Base-by-base conservation (phyloP, 2,888 invertebrate species). In the Keiferia lycopersicella region DNA sequence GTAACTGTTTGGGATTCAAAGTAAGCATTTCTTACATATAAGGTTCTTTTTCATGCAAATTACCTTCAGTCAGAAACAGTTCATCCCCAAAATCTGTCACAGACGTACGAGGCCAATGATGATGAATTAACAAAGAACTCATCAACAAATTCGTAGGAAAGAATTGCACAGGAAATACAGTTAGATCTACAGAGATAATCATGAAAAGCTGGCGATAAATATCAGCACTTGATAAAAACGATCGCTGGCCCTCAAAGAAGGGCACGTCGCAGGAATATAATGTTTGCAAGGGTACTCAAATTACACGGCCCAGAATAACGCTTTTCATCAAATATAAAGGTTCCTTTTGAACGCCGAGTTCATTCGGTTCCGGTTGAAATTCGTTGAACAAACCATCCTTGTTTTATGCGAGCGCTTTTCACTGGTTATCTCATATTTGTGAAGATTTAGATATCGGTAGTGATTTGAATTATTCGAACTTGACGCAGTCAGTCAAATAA, bases 381-480 rank as follows among this genome's bases (percentile, higher is more conserved):
- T 68, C 68, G 72, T 75, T 77, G 71, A 77, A 74, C 75, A 74
- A 77, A 73, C 72, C 71, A 69, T 70, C 69, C 68, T 74, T 34
- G 34, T 76, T 76, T 77, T 73, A 71, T 74, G 74, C 48, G 34
- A 34, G 34, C 34, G 34, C 10, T 8, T 34, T 34, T 34, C 34
- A 34, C 34, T 1, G 34, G 34, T 34, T 34, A 34, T 34, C 34
- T 34, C 34, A 34, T 34, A 38, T 38, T 38, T 58, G 58, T 18
- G 22, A 30, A 56, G 56, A 26, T 56, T 38, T 38, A 16, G 39
- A 58, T 58, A 34, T 18, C 38, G 56, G 56, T 14, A 14, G n/a
- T 34, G 34, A 34, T 34, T 4, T 34, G 34, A 34, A 34, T 34
- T 10, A 8, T 34, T 34, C 10, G 7, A 34, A 4, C 34, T 8